Evolutionary conservation across 2,113 vertebrate species (phyloP), one percentile per base, ranked within the genome.

Genomic region (Hoplias malabaricus): DNA sequence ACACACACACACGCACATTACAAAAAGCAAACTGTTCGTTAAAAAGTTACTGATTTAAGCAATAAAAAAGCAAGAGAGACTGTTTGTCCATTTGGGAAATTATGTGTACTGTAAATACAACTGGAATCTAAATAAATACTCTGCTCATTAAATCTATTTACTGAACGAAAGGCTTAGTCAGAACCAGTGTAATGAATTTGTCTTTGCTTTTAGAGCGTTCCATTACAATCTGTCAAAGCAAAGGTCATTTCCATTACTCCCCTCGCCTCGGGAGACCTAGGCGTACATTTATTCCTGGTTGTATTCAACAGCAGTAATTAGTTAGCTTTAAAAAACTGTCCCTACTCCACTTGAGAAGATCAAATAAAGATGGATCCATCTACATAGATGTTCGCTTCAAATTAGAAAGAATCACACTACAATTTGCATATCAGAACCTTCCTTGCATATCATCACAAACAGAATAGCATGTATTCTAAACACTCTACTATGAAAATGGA

Each of bases 101-200:
- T n/a, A n/a, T n/a, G n/a, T n/a, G n/a, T n/a, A n/a, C n/a, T n/a
- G n/a, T n/a, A n/a, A n/a, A n/a, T n/a, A n/a, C n/a, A n/a, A n/a
- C n/a, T n/a, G n/a, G 73, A 43, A 75, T 75, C 65, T 75, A 75
- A 54, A 75, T 75, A 36, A 66, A 59, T 33, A 66, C 46, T 1
- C 12, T 40, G 33, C 61, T 75, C 62, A 75, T 65, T 61, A 75
- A 40, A 33, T 29, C 46, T 75, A 38, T 66, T 65, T 75, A n/a
- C 12, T 23, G 34, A 33, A 61, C 57, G 19, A 19, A 57, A 34
- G 40, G 33, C 23, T n/a, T 14, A 40, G 23, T 14, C 29, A n/a
- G 33, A 13, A 11, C 31, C 7, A 59, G 16, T 13, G 25, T 29
- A 61, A 61, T 31, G 27, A 19, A 33, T 29, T 61, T 33, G 29